Conservation (phyloP, 2,888 invertebrate species). For the Andrena fulva region DNA sequence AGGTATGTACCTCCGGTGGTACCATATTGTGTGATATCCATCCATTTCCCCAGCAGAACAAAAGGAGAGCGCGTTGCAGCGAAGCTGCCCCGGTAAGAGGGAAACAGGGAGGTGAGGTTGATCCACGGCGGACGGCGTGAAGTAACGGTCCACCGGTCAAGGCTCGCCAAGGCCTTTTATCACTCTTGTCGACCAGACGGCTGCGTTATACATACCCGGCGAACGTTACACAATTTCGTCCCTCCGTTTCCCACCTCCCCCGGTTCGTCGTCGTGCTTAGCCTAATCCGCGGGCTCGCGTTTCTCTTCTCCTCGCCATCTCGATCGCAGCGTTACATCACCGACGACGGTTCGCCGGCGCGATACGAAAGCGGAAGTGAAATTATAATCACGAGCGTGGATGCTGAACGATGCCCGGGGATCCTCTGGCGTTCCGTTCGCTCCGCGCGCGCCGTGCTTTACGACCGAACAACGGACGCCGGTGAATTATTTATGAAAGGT, state of each 20-base stretch:
- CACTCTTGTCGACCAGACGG: conserved; percentile 66
- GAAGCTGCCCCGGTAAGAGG: conserved; percentile 52
- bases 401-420: conserved; percentile 9
- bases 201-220: conserved; percentile 33
- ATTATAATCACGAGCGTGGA: conserved; percentile 47
- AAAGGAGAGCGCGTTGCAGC: conserved; percentile 16
- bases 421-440: conserved; percentile 12
- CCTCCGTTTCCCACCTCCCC: conserved; percentile 33
- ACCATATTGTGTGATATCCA: too few species aligned
- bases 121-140: conserved; percentile 64
- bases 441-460: neutral
- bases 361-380: conserved; percentile 59
- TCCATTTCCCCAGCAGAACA: conserved; percentile 3
- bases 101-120: conserved; percentile 56
- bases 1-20: too few species aligned
- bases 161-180: conserved; percentile 82
- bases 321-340: conserved; percentile 34
- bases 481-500: conserved; percentile 50
- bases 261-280: conserved; percentile 6
- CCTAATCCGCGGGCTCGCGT: conserved; percentile 1
- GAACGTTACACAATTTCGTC: conserved; percentile 60
- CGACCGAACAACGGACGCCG: conserved; percentile 11
- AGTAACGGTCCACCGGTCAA: conserved; percentile 82
- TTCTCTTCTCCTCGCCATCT: neutral
- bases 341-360: neutral